Conservation (phyloP, 2,797 vertebrate species). For the Brachyrhaphis roseni region DNA sequence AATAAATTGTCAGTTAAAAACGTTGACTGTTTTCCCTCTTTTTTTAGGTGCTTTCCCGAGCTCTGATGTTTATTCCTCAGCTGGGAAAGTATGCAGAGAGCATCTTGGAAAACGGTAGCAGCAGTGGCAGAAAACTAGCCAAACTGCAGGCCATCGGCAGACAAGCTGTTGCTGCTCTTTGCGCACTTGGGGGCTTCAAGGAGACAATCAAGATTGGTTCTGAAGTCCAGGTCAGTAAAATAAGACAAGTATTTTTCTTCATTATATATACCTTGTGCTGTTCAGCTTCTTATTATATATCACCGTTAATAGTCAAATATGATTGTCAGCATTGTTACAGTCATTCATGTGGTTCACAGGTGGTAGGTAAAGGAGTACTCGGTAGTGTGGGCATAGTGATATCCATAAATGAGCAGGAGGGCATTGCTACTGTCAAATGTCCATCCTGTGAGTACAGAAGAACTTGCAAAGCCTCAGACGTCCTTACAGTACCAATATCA, state of each 20-base stretch:
- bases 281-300: neutral
- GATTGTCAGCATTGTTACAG: conserved; percentile 11
- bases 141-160: conserved; percentile 95
- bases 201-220: conserved; percentile 99
- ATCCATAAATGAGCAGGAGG: conserved; percentile 98
- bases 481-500: conserved; percentile 93
- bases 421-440: conserved; percentile 96
- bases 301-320: neutral
- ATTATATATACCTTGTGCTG: neutral
- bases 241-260: neutral
- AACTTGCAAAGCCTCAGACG: conserved; percentile 94
- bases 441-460: conserved; percentile 92
- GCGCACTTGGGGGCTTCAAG: conserved; percentile 97
- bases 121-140: conserved; percentile 93
- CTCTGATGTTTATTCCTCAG: conserved; percentile 98
- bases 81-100: conserved; percentile 96
- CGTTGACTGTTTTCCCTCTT: conserved; percentile 10
- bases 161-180: conserved; percentile 97
- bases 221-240: conserved; percentile 91
- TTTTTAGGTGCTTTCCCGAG: conserved; percentile 90
- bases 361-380: conserved; percentile 94
- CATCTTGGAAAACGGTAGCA: conserved; percentile 95
- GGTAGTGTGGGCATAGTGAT: conserved; percentile 94
- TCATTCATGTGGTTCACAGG: conserved; percentile 75
- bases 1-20: neutral